Conservation (phyloP, 2,113 vertebrate genomes). For the Leucosticte australis region DNA sequence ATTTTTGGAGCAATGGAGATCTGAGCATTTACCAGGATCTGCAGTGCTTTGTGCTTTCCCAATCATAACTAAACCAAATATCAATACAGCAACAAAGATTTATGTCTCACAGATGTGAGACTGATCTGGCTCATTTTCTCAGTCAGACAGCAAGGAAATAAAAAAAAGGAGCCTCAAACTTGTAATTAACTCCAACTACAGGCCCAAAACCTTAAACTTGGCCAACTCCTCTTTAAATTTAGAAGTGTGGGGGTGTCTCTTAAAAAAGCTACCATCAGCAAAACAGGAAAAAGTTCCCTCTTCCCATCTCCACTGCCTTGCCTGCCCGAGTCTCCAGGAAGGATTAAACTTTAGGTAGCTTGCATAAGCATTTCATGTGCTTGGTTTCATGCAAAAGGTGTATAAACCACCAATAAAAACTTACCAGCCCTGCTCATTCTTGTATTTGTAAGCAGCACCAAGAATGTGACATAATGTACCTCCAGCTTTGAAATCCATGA, state of each 20-base stretch:
- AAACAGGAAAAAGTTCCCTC: background rate
- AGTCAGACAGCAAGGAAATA: background rate
- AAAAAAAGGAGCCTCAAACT: background rate
- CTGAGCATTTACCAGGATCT: background rate
- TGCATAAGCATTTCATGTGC: slow-evolving; percentile 10
- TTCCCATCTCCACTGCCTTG: slow-evolving; percentile 44
- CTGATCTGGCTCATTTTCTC: rapidly evolving
- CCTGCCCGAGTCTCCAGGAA: background rate
- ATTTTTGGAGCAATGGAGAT: background rate
- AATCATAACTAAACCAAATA: background rate
- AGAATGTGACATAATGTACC: slow-evolving; percentile 95
- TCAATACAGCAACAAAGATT: background rate
- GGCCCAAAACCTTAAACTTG: background rate
- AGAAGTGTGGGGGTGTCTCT: background rate
- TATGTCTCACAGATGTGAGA: background rate
- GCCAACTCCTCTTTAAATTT: background rate
- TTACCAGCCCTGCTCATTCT: slow-evolving; percentile 98
- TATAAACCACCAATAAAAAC: slow-evolving; percentile 45
- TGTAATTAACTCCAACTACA: background rate
- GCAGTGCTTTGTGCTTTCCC: rapidly evolving
- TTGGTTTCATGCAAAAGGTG: slow-evolving; percentile 28
- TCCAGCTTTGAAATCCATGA: slow-evolving; percentile 97
- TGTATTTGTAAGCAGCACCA: slow-evolving; percentile 96
- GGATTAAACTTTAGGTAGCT: background rate
- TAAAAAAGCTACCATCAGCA: background rate